A percentile compares a stretch with the other conserved stretches of the same genome.
These are phyloP conservation scores for Eulacestoma nigropectus DNA, from an alignment of 2,113 vertebrate species.

Conservation along the genomic window DNA sequence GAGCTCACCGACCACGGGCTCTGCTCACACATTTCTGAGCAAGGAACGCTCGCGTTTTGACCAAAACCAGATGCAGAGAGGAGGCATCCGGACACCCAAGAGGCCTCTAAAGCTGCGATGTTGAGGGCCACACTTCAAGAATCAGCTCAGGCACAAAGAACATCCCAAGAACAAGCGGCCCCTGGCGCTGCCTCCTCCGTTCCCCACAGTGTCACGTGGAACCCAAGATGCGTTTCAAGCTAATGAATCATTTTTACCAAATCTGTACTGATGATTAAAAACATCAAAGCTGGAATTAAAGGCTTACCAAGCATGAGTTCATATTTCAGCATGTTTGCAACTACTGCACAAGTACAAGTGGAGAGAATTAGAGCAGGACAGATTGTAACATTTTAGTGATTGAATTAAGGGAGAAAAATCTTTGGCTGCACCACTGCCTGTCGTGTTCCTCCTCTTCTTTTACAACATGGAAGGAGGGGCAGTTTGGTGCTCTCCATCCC, in stretches of 20 bases:
- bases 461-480: not conserved
- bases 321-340: conserved; percentile 10
- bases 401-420: not conserved
- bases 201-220: not conserved
- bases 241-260: conserved; percentile 55
- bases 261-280: conserved; percentile 54
- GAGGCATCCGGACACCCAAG: not conserved
- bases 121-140: not conserved
- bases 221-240: not conserved
- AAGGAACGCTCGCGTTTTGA: not conserved
- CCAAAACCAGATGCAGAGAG: not conserved
- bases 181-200: not conserved
- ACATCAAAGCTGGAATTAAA: conserved; percentile 64
- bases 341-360: not conserved
- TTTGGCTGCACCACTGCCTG: not conserved
- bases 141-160: not conserved
- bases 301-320: conserved; percentile 30
- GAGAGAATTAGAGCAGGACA: not conserved
- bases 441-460: not conserved
- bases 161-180: not conserved
- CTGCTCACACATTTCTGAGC: not conserved
- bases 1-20: not conserved
- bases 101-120: not conserved
- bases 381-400: not conserved
- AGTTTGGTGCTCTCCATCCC: not conserved